Percentiles rank a stretch among this genome's conserved stretches.
Evolutionary conservation across 2,113 vertebrate genomes (phyloP).

Genomic region (Lucifuga dentata): DNA sequence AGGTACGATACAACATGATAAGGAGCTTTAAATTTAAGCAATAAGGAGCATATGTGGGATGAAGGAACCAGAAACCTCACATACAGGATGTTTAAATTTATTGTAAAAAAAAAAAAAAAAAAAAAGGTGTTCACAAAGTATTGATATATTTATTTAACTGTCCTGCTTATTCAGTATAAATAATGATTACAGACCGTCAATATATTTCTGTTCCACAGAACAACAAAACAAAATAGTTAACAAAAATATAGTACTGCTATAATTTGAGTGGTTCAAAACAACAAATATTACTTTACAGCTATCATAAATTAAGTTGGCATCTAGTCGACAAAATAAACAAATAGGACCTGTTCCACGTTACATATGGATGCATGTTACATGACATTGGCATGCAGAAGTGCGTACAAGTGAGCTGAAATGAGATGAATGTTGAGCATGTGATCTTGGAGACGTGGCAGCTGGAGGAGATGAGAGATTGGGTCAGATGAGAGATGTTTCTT

Average conservation of each 20-base stretch:
- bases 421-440: constrained; percentile 20
- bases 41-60: constrained; percentile 19
- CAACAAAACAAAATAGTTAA: too few relatives aligned
- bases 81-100: constrained; percentile 1
- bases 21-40: constrained; percentile 37
- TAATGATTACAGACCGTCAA: too few relatives aligned
- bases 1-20: constrained; percentile 52
- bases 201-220: too few relatives aligned
- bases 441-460: constrained; percentile 11
- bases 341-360: too few relatives aligned
- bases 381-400: neutral
- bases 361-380: too few relatives aligned
- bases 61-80: constrained; percentile 18
- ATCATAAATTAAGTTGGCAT: too few relatives aligned
- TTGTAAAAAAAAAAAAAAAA: neutral
- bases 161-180: too few relatives aligned
- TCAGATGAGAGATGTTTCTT: constrained; percentile 64
- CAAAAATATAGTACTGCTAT: too few relatives aligned
- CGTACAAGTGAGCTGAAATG: constrained; percentile 8
- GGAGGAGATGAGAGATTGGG: constrained; percentile 40
- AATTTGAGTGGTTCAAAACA: too few relatives aligned
- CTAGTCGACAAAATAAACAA: too few relatives aligned
- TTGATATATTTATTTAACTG: too few relatives aligned
- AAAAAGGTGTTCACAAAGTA: neutral
- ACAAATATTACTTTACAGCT: too few relatives aligned